These are phyloP conservation scores for Sthenelais limicola DNA, from an alignment of 2,888 invertebrate genomes.

Conservation along the genomic window DNA sequence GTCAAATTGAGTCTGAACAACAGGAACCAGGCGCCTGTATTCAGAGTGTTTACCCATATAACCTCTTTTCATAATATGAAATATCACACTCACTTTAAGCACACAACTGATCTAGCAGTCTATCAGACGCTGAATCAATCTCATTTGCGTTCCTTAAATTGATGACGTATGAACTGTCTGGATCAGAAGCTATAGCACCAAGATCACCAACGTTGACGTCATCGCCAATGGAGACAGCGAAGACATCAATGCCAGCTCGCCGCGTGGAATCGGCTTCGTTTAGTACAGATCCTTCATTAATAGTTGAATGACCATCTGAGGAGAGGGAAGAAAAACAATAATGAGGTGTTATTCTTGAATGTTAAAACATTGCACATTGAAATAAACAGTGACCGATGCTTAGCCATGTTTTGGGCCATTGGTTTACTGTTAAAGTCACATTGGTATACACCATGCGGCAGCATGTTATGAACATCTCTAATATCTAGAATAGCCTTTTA, in stretches of 20 bases:
- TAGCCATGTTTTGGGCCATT: too few relatives aligned
- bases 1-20: too few relatives aligned
- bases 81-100: slow-evolving; percentile 25
- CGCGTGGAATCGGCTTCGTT: background rate
- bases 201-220: slow-evolving; percentile 18
- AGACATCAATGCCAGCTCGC: slow-evolving; percentile 7
- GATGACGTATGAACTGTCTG: slow-evolving; percentile 18
- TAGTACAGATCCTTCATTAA: slow-evolving; percentile 31
- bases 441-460: too few relatives aligned
- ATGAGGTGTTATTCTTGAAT: background rate
- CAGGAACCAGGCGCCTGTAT: too few relatives aligned
- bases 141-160: background rate
- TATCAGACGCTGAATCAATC: background rate
- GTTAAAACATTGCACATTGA: too few relatives aligned
- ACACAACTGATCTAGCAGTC: slow-evolving; percentile 21
- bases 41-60: too few relatives aligned
- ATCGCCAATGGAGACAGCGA: background rate
- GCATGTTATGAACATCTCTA: too few relatives aligned
- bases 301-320: slow-evolving; percentile 51
- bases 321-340: background rate
- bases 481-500: too few relatives aligned
- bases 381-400: too few relatives aligned
- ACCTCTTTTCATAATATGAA: too few relatives aligned
- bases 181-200: slow-evolving; percentile 22
- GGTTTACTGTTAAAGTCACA: too few relatives aligned